Conservation (phyloP, 2,113 vertebrate genomes). For the Beaufortia kweichowensis region DNA sequence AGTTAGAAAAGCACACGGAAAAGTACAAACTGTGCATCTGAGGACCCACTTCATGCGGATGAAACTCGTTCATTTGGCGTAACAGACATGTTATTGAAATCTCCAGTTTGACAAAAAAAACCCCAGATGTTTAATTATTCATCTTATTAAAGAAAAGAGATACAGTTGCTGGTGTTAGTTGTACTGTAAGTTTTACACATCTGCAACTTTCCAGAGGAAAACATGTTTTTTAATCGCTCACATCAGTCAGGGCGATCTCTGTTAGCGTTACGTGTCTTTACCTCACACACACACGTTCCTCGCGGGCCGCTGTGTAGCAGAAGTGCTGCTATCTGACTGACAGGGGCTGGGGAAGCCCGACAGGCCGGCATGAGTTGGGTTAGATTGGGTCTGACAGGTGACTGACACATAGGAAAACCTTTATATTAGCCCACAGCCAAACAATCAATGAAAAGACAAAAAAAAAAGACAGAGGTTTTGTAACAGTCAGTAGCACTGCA, state of each 20-base stretch:
- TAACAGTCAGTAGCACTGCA: constrained; percentile 26
- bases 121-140: too few species aligned
- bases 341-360: constrained; percentile 58
- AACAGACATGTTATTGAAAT: too few species aligned
- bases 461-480: constrained; percentile 28
- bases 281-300: not conserved
- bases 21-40: not conserved
- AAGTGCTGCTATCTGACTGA: constrained; percentile 42
- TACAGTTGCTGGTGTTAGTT: not conserved
- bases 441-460: constrained; percentile 59
- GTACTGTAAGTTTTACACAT: constrained; percentile 5
- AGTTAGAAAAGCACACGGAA: not conserved
- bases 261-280: not conserved
- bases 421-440: constrained; percentile 73
- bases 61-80: not conserved
- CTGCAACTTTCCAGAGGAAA: constrained; percentile 24
- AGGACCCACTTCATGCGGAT: not conserved
- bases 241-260: constrained; percentile 3
- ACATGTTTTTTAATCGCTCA: not conserved
- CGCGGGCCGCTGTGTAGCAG: not conserved
- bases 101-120: too few species aligned
- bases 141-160: too few species aligned
- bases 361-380: constrained; percentile 62
- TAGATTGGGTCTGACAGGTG: constrained; percentile 70
- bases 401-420: constrained; percentile 74